Conservation (phyloP, 1,140 invertebrate species). For the Bombyx mandarina region DNA sequence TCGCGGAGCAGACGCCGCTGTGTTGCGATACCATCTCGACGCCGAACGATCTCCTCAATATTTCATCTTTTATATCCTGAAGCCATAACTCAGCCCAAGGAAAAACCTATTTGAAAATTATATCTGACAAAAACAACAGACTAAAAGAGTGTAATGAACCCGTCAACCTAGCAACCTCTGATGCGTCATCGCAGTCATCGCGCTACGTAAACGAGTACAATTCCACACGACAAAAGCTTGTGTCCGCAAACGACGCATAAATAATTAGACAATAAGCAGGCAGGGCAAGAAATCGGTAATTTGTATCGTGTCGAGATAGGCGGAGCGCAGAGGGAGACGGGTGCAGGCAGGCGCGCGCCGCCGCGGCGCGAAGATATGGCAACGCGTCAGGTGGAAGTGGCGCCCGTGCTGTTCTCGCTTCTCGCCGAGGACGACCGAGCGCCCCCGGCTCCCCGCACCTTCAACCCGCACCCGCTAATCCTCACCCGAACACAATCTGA, state of each 20-base stretch:
- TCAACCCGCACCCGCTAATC: constrained; percentile 49
- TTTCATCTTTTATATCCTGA: no score
- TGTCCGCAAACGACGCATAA: constrained; percentile 59
- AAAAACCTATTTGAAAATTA: no score
- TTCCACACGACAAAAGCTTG: constrained; percentile 44
- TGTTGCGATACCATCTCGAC: neutral
- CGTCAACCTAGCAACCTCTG: constrained; percentile 43
- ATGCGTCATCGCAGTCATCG: constrained; percentile 47
- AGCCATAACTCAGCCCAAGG: no score
- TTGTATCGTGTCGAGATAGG: constrained; percentile 56
- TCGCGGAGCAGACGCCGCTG: constrained; percentile 14
- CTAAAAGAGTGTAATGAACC: constrained; percentile 56
- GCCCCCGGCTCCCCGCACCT: constrained; percentile 39
- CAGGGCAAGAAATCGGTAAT: constrained; percentile 63
- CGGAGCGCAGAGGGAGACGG: constrained; percentile 58
- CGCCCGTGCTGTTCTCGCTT: constrained; percentile 62
- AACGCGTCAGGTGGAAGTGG: constrained; percentile 69
- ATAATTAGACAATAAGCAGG: constrained; percentile 67
- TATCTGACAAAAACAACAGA: neutral
- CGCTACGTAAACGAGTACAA: constrained; percentile 41
- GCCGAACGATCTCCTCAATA: no score
- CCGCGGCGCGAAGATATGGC: constrained; percentile 61
- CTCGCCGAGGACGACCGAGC: constrained; percentile 71
- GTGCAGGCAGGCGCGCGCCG: constrained; percentile 45
- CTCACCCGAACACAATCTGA: constrained; percentile 66